Evolutionary conservation across 2,797 vertebrate species (phyloP).

Genomic region (Silurus aristotelis): DNA sequence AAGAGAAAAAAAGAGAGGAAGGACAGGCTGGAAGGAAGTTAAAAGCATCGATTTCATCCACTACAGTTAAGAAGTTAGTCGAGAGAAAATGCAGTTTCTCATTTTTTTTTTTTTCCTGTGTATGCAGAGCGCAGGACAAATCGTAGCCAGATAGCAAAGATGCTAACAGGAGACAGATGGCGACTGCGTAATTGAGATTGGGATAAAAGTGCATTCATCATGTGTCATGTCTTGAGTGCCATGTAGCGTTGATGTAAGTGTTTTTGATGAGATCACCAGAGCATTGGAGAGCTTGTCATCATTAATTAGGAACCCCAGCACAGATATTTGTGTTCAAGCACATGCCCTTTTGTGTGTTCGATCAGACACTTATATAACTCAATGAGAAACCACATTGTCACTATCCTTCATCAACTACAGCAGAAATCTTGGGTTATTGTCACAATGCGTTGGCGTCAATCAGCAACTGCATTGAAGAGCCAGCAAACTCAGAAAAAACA

Average conservation of each 20-base stretch:
- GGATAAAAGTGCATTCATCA: conserved; percentile 39
- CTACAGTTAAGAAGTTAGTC: conserved; percentile 81
- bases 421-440: conserved; percentile 71
- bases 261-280: conserved; percentile 64
- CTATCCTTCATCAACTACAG: conserved; percentile 75
- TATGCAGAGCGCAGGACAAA: conserved; percentile 76
- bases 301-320: conserved; percentile 64
- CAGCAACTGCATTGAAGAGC: conserved; percentile 81
- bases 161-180: conserved; percentile 62
- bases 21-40: conserved; percentile 69
- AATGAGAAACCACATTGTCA: conserved; percentile 85
- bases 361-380: conserved; percentile 62
- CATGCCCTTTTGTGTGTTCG: conserved; percentile 59
- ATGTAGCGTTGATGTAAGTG: conserved; percentile 53
- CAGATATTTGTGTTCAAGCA: conserved; percentile 63
- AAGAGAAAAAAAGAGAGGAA: conserved; percentile 55
- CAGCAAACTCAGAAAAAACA: conserved; percentile 71
- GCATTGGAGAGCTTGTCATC: conserved; percentile 65
- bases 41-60: conserved; percentile 73
- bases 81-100: conserved; percentile 84
- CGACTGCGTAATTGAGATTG: conserved; percentile 56
- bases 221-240: conserved; percentile 23
- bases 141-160: conserved; percentile 71
- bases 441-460: conserved; percentile 77
- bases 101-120: conserved; percentile 62